A percentile compares a stretch with the other conserved stretches of the same genome.
phyloP scores from a whole-genome alignment of 2,888 invertebrate genomes.

The Theodoxus fluviatilis region DNA sequence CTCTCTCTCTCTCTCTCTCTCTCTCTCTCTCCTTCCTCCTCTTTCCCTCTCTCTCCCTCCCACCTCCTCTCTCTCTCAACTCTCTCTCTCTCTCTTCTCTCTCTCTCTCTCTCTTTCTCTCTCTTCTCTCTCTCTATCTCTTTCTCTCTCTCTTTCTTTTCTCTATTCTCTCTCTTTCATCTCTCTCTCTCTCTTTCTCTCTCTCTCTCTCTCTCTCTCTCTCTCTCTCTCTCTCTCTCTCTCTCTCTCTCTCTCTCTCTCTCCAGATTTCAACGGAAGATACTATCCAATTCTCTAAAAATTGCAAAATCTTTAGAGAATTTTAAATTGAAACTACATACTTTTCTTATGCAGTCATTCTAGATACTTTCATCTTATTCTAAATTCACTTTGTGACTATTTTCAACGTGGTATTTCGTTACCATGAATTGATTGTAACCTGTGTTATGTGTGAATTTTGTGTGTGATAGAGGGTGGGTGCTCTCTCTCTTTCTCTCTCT shows the following conservation, averaged over 20 bases:
- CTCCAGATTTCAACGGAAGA: neutral
- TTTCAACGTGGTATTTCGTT: too few species aligned
- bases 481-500: slow-evolving; percentile 14
- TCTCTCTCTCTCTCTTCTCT: slow-evolving; percentile 8
- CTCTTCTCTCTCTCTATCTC: neutral
- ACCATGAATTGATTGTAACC: too few species aligned
- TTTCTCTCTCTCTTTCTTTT: neutral
- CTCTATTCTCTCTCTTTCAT: neutral
- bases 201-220: slow-evolving; percentile 8
- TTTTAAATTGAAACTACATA: too few species aligned
- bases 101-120: slow-evolving; percentile 6
- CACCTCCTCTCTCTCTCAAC: neutral
- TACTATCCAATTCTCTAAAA: too few species aligned
- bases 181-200: slow-evolving; percentile 5
- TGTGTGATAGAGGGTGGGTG: too few species aligned
- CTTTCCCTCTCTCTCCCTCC: neutral
- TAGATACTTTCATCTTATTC: too few species aligned
- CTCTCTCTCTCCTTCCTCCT: neutral
- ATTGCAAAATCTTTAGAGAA: too few species aligned
- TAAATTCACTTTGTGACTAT: too few species aligned
- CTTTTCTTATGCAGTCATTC: too few species aligned
- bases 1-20: neutral
- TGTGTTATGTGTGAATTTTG: too few species aligned
- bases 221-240: slow-evolving; percentile 4
- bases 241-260: slow-evolving; percentile 12